Evolutionary conservation across 2,888 invertebrate genomes (phyloP).

Genomic region (Melinopterus prodromus): DNA sequence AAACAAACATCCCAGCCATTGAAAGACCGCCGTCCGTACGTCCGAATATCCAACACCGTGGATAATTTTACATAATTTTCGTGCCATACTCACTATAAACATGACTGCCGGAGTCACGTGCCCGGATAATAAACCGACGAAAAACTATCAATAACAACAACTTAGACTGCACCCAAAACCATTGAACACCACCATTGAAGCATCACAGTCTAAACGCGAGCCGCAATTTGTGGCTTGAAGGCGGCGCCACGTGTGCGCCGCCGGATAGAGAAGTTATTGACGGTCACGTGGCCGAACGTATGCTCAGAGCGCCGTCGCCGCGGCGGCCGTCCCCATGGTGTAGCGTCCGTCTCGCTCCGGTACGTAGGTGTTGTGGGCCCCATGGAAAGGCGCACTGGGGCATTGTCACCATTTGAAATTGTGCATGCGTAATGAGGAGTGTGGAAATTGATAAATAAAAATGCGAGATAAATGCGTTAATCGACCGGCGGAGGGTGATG

Average conservation of each 20-base stretch:
- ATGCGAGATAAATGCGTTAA: background rate
- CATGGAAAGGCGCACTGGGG: conserved; percentile 5
- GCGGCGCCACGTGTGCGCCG: conserved; percentile 60
- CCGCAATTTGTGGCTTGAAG: conserved; percentile 61
- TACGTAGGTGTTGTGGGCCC: conserved; percentile 51
- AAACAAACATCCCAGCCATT: background rate
- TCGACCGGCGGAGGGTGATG: background rate
- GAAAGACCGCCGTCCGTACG: background rate
- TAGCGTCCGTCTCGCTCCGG: conserved; percentile 55
- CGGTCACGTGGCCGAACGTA: conserved; percentile 56
- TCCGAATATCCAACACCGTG: conserved; percentile 45
- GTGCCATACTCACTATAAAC: conserved; percentile 55
- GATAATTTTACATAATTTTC: conserved; percentile 60
- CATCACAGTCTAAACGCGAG: conserved; percentile 52
- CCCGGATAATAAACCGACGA: conserved; percentile 62
- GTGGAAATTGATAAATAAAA: conserved; percentile 24
- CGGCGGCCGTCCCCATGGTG: conserved; percentile 46
- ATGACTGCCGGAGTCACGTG: conserved; percentile 57
- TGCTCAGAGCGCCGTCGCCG: conserved; percentile 38
- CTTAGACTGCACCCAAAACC: conserved; percentile 49
- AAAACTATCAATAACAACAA: conserved; percentile 61
- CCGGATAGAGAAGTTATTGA: conserved; percentile 59
- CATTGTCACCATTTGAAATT: conserved; percentile 32
- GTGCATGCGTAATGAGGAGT: conserved; percentile 29
- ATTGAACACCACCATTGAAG: background rate